Conservation (phyloP, 2,888 invertebrate species). For the Allophyes oxyacanthae region DNA sequence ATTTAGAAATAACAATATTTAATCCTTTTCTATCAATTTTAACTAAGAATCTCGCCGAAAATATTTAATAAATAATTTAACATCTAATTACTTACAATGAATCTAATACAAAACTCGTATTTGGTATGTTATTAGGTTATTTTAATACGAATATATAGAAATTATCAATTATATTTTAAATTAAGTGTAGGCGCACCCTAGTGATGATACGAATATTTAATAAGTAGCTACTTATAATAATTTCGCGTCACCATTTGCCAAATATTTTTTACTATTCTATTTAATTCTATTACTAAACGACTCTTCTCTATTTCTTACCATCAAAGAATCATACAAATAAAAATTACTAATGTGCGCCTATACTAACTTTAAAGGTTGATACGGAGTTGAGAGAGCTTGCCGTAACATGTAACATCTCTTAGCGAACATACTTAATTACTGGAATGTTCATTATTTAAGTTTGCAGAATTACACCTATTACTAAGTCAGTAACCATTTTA, state of each 20-base stretch:
- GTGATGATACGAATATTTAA: not conserved
- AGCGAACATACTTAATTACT: too few relatives aligned
- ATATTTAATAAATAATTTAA: slow-evolving; percentile 1
- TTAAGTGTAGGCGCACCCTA: slow-evolving; percentile 32
- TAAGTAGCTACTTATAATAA: too few relatives aligned
- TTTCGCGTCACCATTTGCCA: too few relatives aligned
- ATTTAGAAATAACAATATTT: slow-evolving; percentile 19
- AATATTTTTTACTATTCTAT: too few relatives aligned
- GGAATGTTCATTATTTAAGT: too few relatives aligned
- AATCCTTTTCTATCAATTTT: slow-evolving; percentile 56
- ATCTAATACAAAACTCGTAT: slow-evolving; percentile 37
- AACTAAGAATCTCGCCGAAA: slow-evolving; percentile 47
- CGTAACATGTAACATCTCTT: slow-evolving; percentile 2
- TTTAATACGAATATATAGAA: slow-evolving; percentile 31
- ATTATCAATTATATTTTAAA: slow-evolving; percentile 37
- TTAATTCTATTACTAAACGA: slow-evolving; percentile 6
- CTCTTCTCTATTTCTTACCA: not conserved
- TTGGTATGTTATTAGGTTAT: slow-evolving; percentile 31
- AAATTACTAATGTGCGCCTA: slow-evolving; percentile 23
- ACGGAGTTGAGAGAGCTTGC: slow-evolving; percentile 9
- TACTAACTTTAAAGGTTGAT: slow-evolving; percentile 17
- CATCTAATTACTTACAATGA: slow-evolving; percentile 17
- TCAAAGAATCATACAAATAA: too few relatives aligned
- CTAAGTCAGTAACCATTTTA: too few relatives aligned
- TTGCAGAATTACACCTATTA: too few relatives aligned